Evolutionary conservation across 2,113 vertebrate genomes (phyloP).

Genomic region (Syrmaticus mikado): DNA sequence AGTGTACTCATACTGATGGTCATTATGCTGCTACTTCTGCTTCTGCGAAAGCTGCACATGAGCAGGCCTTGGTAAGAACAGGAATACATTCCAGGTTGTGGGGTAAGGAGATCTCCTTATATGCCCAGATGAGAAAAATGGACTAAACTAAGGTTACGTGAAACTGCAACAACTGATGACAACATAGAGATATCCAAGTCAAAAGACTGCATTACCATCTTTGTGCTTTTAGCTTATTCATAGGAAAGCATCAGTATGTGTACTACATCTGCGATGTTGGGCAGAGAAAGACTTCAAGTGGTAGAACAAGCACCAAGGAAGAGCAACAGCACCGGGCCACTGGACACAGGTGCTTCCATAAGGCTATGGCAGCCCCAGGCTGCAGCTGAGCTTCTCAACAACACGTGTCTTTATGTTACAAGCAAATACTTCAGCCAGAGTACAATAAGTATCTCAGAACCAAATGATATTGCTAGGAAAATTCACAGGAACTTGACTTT

Average conservation of each 20-base stretch:
- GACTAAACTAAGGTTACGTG: neutral
- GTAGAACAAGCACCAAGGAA: neutral
- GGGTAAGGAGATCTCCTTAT: neutral
- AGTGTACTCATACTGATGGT: neutral
- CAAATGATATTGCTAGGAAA: neutral
- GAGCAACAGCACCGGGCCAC: neutral
- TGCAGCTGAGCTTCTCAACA: neutral
- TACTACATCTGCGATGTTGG: rapidly evolving
- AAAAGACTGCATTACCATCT: neutral
- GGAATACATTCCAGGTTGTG: neutral
- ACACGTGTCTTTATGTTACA: rapidly evolving
- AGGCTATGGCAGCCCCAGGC: neutral
- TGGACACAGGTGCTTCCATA: neutral
- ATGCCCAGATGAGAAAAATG: neutral
- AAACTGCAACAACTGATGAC: neutral
- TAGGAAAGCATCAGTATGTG: neutral
- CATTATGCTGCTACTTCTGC: neutral
- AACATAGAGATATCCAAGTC: neutral
- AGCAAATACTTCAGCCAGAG: neutral
- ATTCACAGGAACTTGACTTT: neutral
- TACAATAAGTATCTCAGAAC: neutral
- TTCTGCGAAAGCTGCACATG: neutral
- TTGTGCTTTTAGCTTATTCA: neutral
- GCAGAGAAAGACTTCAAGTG: neutral
- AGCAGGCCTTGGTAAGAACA: neutral